phyloP scores from a whole-genome alignment of 1,140 invertebrate species.

The Drosophila ohnishii region DNA sequence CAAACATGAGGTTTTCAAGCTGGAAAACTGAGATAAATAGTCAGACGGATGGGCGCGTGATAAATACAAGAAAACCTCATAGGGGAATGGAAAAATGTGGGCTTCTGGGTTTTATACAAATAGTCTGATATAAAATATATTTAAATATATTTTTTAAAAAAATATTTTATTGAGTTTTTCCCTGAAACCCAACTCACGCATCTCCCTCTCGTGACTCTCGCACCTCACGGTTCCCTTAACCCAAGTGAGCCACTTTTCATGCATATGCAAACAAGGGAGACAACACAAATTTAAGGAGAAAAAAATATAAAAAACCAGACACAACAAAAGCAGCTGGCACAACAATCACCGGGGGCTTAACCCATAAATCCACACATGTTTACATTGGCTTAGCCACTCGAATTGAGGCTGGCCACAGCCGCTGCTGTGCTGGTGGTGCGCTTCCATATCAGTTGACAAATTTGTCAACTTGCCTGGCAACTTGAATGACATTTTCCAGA shows the following conservation, averaged over 20 bases:
- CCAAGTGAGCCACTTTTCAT: conserved; percentile 31
- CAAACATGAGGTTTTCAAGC: conserved; percentile 55
- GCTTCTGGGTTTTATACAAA: neutral
- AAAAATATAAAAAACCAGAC: conserved; percentile 19
- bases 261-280: conserved; percentile 62
- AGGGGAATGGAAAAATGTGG: too few relatives aligned
- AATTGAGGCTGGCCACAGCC: conserved; percentile 18
- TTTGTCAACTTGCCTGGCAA: conserved; percentile 72
- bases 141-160: neutral
- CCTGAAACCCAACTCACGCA: neutral
- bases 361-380: conserved; percentile 76
- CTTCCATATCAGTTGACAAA: conserved; percentile 78
- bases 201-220: neutral
- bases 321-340: conserved; percentile 35
- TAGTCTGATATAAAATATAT: too few relatives aligned
- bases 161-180: too few relatives aligned
- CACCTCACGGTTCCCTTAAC: conserved; percentile 1
- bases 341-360: conserved; percentile 39
- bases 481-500: conserved; percentile 78
- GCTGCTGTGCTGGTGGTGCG: conserved; percentile 17
- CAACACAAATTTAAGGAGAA: conserved; percentile 14
- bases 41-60: conserved; percentile 21
- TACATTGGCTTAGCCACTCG: conserved; percentile 62
- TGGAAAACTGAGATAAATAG: conserved; percentile 24
- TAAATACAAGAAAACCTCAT: neutral